Evolutionary conservation across 2,113 vertebrate species (phyloP).

Genomic region (Lycaon pictus): DNA sequence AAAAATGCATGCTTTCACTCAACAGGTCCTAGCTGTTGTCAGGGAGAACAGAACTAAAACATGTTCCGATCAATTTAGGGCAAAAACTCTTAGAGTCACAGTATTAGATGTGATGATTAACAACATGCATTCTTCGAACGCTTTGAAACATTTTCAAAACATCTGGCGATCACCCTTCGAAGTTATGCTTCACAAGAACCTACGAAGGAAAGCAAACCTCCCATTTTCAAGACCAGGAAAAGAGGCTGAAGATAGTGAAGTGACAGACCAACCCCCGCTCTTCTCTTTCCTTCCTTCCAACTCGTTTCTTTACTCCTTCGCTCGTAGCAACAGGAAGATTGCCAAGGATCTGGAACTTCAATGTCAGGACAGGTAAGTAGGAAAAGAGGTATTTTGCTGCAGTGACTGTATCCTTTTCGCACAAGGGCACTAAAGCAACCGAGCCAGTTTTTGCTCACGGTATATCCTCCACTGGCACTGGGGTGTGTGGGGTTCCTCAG

Average conservation of each 20-base stretch:
- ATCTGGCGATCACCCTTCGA: conserved; percentile 34
- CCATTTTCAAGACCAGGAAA: not conserved
- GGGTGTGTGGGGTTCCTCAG: accelerated
- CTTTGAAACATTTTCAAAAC: not conserved
- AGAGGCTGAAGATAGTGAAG: not conserved
- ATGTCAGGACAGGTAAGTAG: not conserved
- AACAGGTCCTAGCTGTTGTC: not conserved
- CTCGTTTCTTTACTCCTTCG: not conserved
- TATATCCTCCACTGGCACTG: no score
- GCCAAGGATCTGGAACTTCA: not conserved
- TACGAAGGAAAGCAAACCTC: not conserved
- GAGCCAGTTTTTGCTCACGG: not conserved
- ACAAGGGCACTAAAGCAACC: no score
- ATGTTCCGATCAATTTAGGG: not conserved
- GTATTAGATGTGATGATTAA: not conserved
- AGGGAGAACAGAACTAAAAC: not conserved
- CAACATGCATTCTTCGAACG: not conserved
- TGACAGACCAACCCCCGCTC: not conserved
- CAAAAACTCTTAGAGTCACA: not conserved
- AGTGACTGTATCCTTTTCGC: not conserved
- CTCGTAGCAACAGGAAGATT: not conserved
- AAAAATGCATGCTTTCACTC: not conserved
- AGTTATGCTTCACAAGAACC: not conserved
- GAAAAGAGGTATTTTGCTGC: not conserved
- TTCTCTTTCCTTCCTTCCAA: not conserved